A percentile compares a stretch with the other conserved stretches of the same genome.
phyloP scores from a whole-genome alignment of 2,888 invertebrate species.

The Craniophora ligustri region DNA sequence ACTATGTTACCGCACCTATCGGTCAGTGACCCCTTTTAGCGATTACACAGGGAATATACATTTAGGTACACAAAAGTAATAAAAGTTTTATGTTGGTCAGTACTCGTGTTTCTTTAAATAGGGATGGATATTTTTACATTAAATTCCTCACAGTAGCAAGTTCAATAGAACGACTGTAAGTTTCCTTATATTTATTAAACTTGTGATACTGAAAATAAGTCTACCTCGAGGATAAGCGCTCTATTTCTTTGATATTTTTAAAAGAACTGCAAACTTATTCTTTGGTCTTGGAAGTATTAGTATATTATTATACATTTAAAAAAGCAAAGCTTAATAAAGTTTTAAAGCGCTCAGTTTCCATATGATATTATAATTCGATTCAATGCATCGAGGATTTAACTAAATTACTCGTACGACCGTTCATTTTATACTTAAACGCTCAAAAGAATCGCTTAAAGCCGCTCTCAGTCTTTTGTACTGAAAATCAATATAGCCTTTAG shows the following conservation, averaged over 20 bases:
- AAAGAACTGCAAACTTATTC: neutral
- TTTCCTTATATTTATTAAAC: no score
- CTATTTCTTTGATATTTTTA: neutral
- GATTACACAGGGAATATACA: conserved; percentile 16
- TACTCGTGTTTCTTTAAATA: neutral
- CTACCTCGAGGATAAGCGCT: neutral
- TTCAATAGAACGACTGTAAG: neutral
- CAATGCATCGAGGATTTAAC: neutral
- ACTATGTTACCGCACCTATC: conserved; percentile 17
- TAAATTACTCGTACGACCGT: neutral
- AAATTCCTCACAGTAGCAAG: neutral
- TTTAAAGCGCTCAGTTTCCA: neutral
- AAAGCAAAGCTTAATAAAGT: no score
- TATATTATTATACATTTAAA: no score
- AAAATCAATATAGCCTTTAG: conserved; percentile 15
- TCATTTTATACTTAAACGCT: neutral
- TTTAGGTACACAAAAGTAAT: neutral
- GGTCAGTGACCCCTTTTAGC: conserved; percentile 39
- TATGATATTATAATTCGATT: neutral
- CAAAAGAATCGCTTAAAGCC: conserved; percentile 4
- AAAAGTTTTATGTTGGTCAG: conserved; percentile 3
- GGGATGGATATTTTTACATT: no score
- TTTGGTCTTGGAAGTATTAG: neutral
- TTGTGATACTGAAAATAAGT: neutral
- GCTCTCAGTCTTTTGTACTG: neutral